These are phyloP conservation scores for Platycheirus albimanus DNA, from an alignment of 2,888 invertebrate species.

Conservation along the genomic window DNA sequence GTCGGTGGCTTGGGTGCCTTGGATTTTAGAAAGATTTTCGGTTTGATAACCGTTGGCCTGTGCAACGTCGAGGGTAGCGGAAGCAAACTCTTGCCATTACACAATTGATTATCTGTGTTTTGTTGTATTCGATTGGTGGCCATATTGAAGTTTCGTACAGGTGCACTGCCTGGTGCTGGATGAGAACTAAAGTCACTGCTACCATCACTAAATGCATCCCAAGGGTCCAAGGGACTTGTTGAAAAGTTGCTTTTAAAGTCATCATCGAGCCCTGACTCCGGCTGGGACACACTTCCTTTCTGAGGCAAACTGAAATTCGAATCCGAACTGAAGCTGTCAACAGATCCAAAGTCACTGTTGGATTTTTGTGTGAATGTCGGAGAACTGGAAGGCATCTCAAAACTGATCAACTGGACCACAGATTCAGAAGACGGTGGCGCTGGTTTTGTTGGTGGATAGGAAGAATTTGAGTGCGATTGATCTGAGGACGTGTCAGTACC, in stretches of 20 bases:
- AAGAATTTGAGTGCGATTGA: slow-evolving; percentile 64
- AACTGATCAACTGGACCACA: slow-evolving; percentile 86
- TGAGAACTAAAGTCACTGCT: slow-evolving; percentile 62
- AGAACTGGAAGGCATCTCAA: slow-evolving; percentile 89
- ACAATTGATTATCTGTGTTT: slow-evolving; percentile 86
- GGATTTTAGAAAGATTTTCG: slow-evolving; percentile 82
- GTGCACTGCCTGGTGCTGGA: slow-evolving; percentile 81
- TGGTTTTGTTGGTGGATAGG: slow-evolving; percentile 33
- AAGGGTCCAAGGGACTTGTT: slow-evolving; percentile 81
- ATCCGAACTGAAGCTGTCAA: slow-evolving; percentile 90
- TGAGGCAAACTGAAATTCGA: slow-evolving; percentile 85
- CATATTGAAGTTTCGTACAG: slow-evolving; percentile 77
- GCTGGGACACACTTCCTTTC: slow-evolving; percentile 87
- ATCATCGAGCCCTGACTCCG: slow-evolving; percentile 92
- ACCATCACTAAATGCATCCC: slow-evolving; percentile 80
- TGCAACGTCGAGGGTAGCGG: slow-evolving; percentile 82
- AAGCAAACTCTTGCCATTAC: slow-evolving; percentile 83
- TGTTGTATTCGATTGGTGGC: slow-evolving; percentile 75
- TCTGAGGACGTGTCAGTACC: too few relatives aligned
- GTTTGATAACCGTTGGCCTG: slow-evolving; percentile 89
- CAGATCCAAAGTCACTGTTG: slow-evolving; percentile 89
- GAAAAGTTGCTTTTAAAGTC: slow-evolving; percentile 85
- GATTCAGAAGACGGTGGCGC: slow-evolving; percentile 28
- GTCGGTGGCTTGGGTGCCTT: slow-evolving; percentile 80
- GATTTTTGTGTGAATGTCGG: slow-evolving; percentile 90